Evolutionary conservation across 92 coral and sea anemone genomes (phyloP).

Genomic region (Umimayanthus chanpuru): DNA sequence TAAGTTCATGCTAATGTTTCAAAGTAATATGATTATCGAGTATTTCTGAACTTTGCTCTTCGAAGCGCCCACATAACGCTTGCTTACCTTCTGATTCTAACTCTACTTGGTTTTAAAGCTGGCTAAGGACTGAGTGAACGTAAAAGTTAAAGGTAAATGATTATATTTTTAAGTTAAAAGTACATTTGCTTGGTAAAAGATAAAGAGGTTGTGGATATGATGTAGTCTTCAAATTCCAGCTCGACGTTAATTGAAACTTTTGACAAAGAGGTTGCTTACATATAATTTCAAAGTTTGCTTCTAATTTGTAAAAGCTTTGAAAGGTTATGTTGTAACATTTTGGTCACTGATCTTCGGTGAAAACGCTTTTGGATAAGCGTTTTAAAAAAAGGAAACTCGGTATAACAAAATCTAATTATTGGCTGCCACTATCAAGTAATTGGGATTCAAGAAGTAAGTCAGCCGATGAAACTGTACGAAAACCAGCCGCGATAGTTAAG

Average conservation of each 20-base stretch:
- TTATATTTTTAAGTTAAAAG: no score
- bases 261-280: neutral
- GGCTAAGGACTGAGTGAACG: neutral
- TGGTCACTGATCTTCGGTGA: no score
- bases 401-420: no score
- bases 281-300: conserved; percentile 3
- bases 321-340: neutral
- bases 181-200: neutral
- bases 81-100: neutral
- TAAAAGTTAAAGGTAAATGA: neutral
- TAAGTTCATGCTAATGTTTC: neutral
- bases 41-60: neutral
- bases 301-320: neutral
- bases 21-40: neutral
- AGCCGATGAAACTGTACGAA: no score
- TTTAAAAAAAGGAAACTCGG: neutral
- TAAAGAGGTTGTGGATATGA: neutral
- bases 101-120: neutral
- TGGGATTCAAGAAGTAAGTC: neutral
- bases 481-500: no score
- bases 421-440: no score
- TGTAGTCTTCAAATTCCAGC: neutral
- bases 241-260: neutral
- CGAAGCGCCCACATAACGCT: neutral
- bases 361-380: neutral